phyloP scores from a whole-genome alignment of 2,113 vertebrate genomes.

The Rana temporaria region DNA sequence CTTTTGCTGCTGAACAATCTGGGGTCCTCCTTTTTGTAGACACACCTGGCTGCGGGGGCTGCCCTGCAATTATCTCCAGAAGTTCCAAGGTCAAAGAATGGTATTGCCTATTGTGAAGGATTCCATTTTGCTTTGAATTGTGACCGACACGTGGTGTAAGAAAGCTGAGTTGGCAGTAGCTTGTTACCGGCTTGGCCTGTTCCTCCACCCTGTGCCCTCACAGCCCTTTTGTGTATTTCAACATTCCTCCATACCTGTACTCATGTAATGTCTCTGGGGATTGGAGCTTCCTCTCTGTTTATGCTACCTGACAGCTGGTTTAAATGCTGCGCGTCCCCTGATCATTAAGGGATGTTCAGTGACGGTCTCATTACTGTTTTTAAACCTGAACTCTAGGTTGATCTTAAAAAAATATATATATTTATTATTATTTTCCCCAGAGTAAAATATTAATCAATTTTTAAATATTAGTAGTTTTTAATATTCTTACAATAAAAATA shows the following conservation, averaged over 20 bases:
- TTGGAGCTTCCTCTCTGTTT: not conserved
- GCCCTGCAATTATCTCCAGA: not conserved
- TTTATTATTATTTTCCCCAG: too few relatives aligned
- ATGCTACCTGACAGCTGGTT: not conserved
- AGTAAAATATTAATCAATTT: too few relatives aligned
- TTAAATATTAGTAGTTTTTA: too few relatives aligned
- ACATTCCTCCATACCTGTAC: not conserved
- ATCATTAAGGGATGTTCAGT: too few relatives aligned
- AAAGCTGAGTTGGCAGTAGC: slow-evolving; percentile 43
- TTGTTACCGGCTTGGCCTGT: slow-evolving; percentile 40
- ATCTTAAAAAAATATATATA: too few relatives aligned
- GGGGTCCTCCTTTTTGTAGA: not conserved
- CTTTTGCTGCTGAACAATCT: not conserved
- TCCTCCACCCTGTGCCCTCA: not conserved
- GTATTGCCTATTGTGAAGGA: not conserved
- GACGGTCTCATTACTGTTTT: too few relatives aligned
- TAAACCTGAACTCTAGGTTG: too few relatives aligned
- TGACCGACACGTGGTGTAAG: slow-evolving; percentile 70
- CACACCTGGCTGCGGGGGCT: not conserved
- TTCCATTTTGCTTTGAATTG: slow-evolving; percentile 48
- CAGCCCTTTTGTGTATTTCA: slow-evolving; percentile 15
- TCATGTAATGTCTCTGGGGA: not conserved
- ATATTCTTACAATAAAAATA: too few relatives aligned
- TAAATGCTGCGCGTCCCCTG: too few relatives aligned
- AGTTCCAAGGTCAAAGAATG: not conserved